These are phyloP conservation scores for Drosophila crucigera DNA, from an alignment of 2,888 invertebrate species.

Conservation along the genomic window DNA sequence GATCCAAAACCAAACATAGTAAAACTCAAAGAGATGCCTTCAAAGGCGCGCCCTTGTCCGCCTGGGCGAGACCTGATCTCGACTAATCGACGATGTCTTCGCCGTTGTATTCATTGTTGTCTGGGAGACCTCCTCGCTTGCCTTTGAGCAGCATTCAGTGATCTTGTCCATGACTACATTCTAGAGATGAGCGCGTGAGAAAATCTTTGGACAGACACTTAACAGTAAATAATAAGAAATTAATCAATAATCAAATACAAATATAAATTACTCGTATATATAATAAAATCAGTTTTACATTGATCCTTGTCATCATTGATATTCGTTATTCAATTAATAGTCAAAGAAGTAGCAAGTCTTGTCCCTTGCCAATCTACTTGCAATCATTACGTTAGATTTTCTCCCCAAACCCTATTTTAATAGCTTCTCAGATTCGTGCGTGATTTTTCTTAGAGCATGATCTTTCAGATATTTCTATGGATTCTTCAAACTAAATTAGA, in stretches of 20 bases:
- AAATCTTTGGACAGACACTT: not conserved
- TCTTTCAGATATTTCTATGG: not conserved
- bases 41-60: slow-evolving; percentile 66
- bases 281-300: too few species aligned
- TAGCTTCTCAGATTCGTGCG: not conserved
- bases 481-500: not conserved
- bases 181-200: slow-evolving; percentile 37
- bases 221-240: not conserved
- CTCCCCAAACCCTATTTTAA: not conserved
- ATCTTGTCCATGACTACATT: not conserved
- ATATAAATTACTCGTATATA: not conserved
- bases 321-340: not conserved
- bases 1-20: slow-evolving; percentile 1
- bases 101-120: slow-evolving; percentile 19
- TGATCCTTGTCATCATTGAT: not conserved
- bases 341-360: not conserved
- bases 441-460: not conserved
- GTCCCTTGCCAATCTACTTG: not conserved
- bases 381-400: not conserved
- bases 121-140: slow-evolving; percentile 11
- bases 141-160: slow-evolving; percentile 23
- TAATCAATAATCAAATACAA: not conserved
- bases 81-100: slow-evolving; percentile 25
- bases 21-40: slow-evolving; percentile 38
- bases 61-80: slow-evolving; percentile 13